Evolutionary conservation across 1,140 invertebrate genomes (phyloP).

Genomic region (Drosophila pruinosa): DNA sequence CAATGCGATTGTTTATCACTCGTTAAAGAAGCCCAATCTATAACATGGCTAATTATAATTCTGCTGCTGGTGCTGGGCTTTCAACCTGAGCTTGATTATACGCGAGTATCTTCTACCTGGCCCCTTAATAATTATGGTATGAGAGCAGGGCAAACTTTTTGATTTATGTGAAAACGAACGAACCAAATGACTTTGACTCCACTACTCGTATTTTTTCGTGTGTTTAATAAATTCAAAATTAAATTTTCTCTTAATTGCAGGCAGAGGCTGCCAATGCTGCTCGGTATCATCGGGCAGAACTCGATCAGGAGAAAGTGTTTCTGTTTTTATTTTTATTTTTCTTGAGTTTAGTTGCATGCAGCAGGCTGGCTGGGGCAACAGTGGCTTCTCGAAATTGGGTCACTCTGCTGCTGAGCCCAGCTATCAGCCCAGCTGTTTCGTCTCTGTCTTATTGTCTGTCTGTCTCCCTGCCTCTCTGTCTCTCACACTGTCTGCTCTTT

Average conservation of each 20-base stretch:
- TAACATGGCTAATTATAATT: constrained; percentile 61
- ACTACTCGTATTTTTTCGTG: constrained; percentile 23
- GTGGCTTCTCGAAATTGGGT: constrained; percentile 61
- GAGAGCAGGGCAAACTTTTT: constrained; percentile 26
- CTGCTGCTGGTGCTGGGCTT: constrained; percentile 10
- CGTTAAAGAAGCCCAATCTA: constrained; percentile 47
- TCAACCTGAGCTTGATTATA: constrained; percentile 39
- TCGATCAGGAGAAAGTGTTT: constrained; percentile 73
- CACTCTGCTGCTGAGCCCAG: constrained; percentile 32
- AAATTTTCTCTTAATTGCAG: constrained; percentile 79
- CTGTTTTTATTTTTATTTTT: constrained; percentile 22
- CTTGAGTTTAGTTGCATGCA: constrained; percentile 15
- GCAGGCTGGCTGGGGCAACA: constrained; percentile 29
- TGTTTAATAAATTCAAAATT: constrained; percentile 79
- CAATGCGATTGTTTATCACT: constrained; percentile 19
- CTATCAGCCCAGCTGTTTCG: constrained; percentile 30
- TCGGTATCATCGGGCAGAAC: constrained; percentile 50
- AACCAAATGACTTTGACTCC: constrained; percentile 46
- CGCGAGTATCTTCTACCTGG: background rate
- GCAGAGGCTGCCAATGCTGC: constrained; percentile 31
- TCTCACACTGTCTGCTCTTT: constrained; percentile 30
- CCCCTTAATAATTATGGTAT: constrained; percentile 17
- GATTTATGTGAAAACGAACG: constrained; percentile 69
- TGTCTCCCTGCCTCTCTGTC: background rate
- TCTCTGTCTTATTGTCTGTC: background rate